Evolutionary conservation across 2,888 invertebrate genomes (phyloP).

Genomic region (Nomada goodeniana): DNA sequence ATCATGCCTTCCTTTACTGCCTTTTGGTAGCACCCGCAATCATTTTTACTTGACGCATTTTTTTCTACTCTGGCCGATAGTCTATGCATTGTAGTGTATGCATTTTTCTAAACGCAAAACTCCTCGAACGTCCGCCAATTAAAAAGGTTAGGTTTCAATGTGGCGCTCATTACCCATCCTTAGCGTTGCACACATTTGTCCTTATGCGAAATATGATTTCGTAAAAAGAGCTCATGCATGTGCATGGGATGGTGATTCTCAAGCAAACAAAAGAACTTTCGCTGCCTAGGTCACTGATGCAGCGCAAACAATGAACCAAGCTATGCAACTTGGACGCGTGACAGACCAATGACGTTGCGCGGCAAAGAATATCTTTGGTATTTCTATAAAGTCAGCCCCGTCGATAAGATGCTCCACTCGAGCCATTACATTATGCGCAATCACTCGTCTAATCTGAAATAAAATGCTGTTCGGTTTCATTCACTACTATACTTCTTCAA

Average conservation of each 20-base stretch:
- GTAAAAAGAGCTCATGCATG: conserved; percentile 72
- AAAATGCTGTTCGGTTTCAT: conserved; percentile 8
- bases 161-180: not conserved
- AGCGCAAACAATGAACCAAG: conserved; percentile 59
- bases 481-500: not conserved
- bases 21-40: conserved; percentile 8
- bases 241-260: conserved; percentile 76
- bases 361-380: conserved; percentile 40
- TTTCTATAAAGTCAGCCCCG: conserved; percentile 38
- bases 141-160: conserved; percentile 34
- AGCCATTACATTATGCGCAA: conserved; percentile 25
- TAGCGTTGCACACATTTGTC: conserved; percentile 17
- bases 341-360: conserved; percentile 40
- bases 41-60: conserved; percentile 3
- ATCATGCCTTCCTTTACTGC: conserved; percentile 32
- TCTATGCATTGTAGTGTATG: not conserved
- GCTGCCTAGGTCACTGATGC: conserved; percentile 77
- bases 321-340: conserved; percentile 36
- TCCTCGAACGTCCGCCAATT: conserved; percentile 17
- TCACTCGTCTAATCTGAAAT: conserved; percentile 4
- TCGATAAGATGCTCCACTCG: conserved; percentile 22
- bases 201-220: conserved; percentile 62
- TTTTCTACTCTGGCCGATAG: not conserved
- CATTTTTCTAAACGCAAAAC: not conserved
- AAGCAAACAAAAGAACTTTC: conserved; percentile 81